Base-by-base conservation (phyloP, 2,888 invertebrate species). In the Hylaea fasciaria region DNA sequence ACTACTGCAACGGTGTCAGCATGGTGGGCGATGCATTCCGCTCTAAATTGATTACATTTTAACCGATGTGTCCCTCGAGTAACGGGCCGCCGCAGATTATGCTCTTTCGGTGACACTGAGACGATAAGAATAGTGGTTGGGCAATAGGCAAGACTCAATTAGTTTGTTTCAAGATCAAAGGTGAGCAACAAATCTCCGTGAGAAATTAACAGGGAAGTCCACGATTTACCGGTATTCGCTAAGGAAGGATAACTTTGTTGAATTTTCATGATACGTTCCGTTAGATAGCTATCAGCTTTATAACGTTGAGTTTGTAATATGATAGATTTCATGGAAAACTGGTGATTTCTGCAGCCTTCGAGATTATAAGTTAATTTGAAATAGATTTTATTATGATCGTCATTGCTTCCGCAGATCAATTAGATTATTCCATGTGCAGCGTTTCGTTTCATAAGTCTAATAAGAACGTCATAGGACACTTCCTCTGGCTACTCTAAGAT, bases 21-120 rank as follows among this genome's bases (percentile, higher is more conserved):
- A 63, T 63, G 22, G 69, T 70, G 53, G 70, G 70, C 66, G 68
- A 63, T 51, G 66, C 66, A 66, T 68, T 70, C 68, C 64, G 53
- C 50, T 66, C 59, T 56, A 54, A 66, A 68, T 66, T 68, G 65
- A 70, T 57, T 68, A 56, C 47, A 68, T 65, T 66, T 65, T 45
- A 62, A 58, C 54, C 39, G 65, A 65, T 53, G 53, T 51, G 57
- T 56, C 50, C 45, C 55, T 59, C 47, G 59, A 45, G 57, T 68
- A 68, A 68, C 68, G 66, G 64, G 56, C 60, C 64, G 35, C 59
- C 55, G 47, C 60, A 58, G 63, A 68, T 65, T 65, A 62, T 54
- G 51, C 45, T 16, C 43, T 54, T 58, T 53, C 28, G 53, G 54
- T 63, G 61, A 62, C 62, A 62, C 41, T 58, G 32, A 55, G 54